Evolutionary conservation across 1,140 invertebrate species (phyloP), one percentile per base, ranked within the genome.

Genomic region (Drosophila ficusphila): DNA sequence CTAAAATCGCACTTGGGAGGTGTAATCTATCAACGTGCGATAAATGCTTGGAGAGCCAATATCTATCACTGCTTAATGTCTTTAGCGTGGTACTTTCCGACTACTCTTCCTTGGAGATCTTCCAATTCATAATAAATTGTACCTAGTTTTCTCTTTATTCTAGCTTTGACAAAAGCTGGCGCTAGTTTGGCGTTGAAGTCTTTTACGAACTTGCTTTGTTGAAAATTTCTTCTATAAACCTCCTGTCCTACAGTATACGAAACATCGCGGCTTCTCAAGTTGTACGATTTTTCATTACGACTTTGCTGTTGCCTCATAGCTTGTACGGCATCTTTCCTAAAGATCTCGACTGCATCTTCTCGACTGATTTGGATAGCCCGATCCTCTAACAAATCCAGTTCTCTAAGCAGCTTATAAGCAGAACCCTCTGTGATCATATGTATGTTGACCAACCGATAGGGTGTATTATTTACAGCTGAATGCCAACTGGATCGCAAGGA

Each of bases 371-470:
- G 31, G 5, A n/a, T 33, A 9, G 31, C 11, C 3, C 31, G 31
- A 33, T 33, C 31, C n/a, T 33, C 31, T 33, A 33, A 33, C 2
- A 33, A 11, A 4, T 41, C 38, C 9, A 41, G 19, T 33, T 41
- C 18, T 5, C 38, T n/a, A 9, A n/a, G 18, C 11, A 41, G 8
- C 14, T n/a, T 18, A 41, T 21, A 41, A 3, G 16, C 19, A 9
- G 9, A 19, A 11, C 39, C 46, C 5, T 31, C 18, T 1, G 46
- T 48, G 25, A 48, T 48, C 46, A 49, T n/a, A n/a, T n/a, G n/a
- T 49, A 12, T 49, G 44, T 11, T 49, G 46, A 2, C 34, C 56
- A 49, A 4, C 2, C 56, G 12, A 33, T 49, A 60, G 0, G 56
- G 56, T 11, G 31, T 60, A 6, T 12, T 42, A 4, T 38, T 38